Evolutionary conservation across 2,888 invertebrate genomes (phyloP).

Genomic region (Cheilosia grossa): DNA sequence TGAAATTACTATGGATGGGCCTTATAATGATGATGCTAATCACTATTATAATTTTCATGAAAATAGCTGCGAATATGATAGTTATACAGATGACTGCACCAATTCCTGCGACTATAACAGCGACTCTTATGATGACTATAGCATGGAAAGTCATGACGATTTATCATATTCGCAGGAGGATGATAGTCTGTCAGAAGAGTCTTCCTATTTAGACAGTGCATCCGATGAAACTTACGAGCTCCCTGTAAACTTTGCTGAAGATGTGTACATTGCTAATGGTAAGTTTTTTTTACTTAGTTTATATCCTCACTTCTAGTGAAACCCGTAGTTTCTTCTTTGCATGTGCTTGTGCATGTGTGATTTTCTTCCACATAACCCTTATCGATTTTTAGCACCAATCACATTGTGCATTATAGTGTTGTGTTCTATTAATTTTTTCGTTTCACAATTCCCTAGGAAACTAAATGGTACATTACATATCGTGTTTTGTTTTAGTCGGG

Average conservation of each 20-base stretch:
- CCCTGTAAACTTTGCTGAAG: conserved; percentile 76
- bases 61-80: background rate
- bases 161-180: background rate
- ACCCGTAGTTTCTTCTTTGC: too few species aligned
- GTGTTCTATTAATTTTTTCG: too few species aligned
- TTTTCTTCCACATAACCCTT: too few species aligned
- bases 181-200: conserved; percentile 1
- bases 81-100: background rate
- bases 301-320: too few species aligned
- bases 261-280: conserved; percentile 78
- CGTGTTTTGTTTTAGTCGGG: too few species aligned
- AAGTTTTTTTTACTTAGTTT: conserved; percentile 2
- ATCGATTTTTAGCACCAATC: too few species aligned
- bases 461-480: too few species aligned
- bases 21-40: conserved; percentile 13
- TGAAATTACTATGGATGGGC: conserved; percentile 12
- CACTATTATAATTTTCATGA: background rate
- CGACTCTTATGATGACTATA: conserved; percentile 6
- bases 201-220: conserved; percentile 6
- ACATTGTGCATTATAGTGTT: too few species aligned
- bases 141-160: background rate
- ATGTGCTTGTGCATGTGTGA: too few species aligned
- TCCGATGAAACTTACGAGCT: conserved; percentile 60
- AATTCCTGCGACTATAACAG: background rate
- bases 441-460: too few species aligned